Percentiles rank a stretch among this genome's conserved stretches.
These are phyloP conservation scores for Zeus faber DNA, from an alignment of 2,113 vertebrate species.

Conservation along the genomic window DNA sequence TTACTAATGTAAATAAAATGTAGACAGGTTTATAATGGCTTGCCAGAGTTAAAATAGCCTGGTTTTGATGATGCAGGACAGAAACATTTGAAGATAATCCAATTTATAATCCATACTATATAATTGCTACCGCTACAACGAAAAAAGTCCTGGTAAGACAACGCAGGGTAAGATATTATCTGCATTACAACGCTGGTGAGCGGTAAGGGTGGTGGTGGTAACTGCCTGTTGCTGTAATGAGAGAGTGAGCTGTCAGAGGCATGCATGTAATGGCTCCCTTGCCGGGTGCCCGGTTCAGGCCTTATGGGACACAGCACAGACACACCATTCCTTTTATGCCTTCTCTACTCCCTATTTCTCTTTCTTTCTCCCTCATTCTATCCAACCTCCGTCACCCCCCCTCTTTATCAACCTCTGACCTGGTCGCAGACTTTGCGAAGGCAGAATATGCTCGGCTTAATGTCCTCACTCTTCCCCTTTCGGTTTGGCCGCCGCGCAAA, in stretches of 20 bases:
- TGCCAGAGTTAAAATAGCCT: too few relatives aligned
- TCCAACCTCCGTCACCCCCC: slow-evolving; percentile 6
- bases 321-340: slow-evolving; percentile 50
- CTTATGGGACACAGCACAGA: slow-evolving; percentile 63
- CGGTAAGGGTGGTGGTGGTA: slow-evolving; percentile 48
- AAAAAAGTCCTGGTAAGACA: slow-evolving; percentile 31
- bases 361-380: slow-evolving; percentile 6
- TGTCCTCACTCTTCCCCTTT: slow-evolving; percentile 30
- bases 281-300: slow-evolving; percentile 68
- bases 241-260: slow-evolving; percentile 75
- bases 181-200: slow-evolving; percentile 44
- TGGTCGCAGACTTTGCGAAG: slow-evolving; percentile 22
- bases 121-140: slow-evolving; percentile 18
- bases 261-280: slow-evolving; percentile 73
- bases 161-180: slow-evolving; percentile 23
- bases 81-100: too few relatives aligned
- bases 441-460: too few relatives aligned
- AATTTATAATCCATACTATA: not conserved
- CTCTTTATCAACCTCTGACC: slow-evolving; percentile 40
- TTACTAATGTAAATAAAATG: too few relatives aligned
- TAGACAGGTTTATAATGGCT: too few relatives aligned
- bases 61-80: too few relatives aligned
- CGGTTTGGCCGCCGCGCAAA: slow-evolving; percentile 1
- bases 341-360: slow-evolving; percentile 27
- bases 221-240: slow-evolving; percentile 71